Evolutionary conservation across 2,888 invertebrate genomes (phyloP), one percentile per base, ranked within the genome.

Genomic region (Plusia festucae): DNA sequence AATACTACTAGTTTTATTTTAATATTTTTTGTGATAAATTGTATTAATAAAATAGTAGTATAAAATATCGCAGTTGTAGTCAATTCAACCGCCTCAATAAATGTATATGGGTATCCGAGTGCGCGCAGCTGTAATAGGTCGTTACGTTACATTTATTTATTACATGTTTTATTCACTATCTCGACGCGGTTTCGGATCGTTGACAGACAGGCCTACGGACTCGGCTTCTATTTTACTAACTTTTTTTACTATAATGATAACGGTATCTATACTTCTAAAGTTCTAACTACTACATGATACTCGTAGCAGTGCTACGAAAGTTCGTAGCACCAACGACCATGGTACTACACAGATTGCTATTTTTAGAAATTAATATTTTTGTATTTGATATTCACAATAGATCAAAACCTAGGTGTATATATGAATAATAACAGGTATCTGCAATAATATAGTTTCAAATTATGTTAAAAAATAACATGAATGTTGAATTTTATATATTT

Each of bases 141-240:
- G 87, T 88, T 88, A 88, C 88, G 85, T 88, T 85, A 86, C 88
- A 87, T 91, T 89, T 89, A 90, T 90, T 86, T 90, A 93, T 93
- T 93, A 89, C 93, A 93, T 93, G 93, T 93, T 93, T 93, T 93
- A 93, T 93, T 93, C 93, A 93, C 85, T 73, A 81, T 65, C 75
- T 79, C 72, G 81, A 64, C 73, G 79, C 70, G 71, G 73, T 74
- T 84, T 84, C 77, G 79, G 78, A 76, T 65, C 73, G 82, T 85
- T 86, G 86, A 84, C 83, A 82, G 80, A 73, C 82, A 73, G 64
- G 51, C 62, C 75, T 68, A 66, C 62, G 51, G 49, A 71, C 65
- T 57, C 62, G 60, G 53, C 55, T 22, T 20, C 54, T 53, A 51
- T 20, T 66, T 65, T 76, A 71, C 53, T 11, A 60, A 51, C 34